Conservation (phyloP, 2,888 invertebrate species). For the Megaustenia siamemsis region DNA sequence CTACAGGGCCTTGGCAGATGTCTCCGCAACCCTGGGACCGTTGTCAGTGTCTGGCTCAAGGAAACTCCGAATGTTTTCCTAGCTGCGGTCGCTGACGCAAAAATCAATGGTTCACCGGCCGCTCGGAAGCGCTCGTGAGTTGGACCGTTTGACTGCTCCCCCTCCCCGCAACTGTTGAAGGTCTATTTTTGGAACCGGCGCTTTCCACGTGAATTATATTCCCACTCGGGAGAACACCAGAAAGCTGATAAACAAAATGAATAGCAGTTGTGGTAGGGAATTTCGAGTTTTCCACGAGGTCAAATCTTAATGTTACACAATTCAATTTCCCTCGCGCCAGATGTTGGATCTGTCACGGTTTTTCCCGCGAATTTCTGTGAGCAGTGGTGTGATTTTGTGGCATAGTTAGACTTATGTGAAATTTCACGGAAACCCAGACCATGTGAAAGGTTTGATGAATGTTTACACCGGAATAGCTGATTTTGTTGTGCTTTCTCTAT, state of each 20-base stretch:
- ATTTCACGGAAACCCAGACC: background rate
- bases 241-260: constrained; percentile 34
- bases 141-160: constrained; percentile 1
- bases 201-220: constrained; percentile 38
- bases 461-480: too few species aligned
- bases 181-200: constrained; percentile 42
- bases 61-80: background rate
- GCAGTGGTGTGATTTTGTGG: background rate
- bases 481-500: background rate
- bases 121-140: constrained; percentile 37
- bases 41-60: background rate
- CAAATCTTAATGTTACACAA: background rate
- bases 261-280: background rate
- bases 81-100: constrained; percentile 21
- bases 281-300: background rate
- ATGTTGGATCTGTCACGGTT: background rate
- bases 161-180: background rate
- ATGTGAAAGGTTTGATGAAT: too few species aligned
- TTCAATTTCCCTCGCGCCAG: background rate
- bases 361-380: background rate
- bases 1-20: constrained; percentile 10
- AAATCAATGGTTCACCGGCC: constrained; percentile 42
- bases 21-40: background rate
- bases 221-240: constrained; percentile 31
- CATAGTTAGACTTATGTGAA: background rate